Evolutionary conservation across 2,797 vertebrate genomes (phyloP), one percentile per base, ranked within the genome.

Genomic region (Varecia variegata): DNA sequence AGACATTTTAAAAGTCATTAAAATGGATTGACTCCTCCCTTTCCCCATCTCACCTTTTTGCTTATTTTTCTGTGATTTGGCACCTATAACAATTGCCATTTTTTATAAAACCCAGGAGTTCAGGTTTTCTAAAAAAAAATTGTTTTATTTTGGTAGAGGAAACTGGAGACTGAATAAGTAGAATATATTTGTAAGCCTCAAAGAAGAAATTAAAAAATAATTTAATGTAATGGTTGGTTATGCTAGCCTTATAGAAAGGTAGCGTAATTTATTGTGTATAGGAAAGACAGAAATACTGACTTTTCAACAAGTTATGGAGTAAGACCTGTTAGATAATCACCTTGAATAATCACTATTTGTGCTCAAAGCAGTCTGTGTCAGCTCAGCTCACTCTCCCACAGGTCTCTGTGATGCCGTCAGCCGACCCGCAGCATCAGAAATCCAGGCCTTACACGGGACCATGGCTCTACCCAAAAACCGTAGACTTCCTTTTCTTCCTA

Each of bases 361-460:
- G 12, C 5, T 88, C 58, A 20, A 12, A 38, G 2, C 3, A 30
- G 67, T 77, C 60, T 32, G 20, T 17, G 18, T 21, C n/a, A 25
- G 23, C 30, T 40, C 54, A 13, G 0, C 8, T 32, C 25, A 27
- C 10, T 15, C 3, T 7, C 25, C 11, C 15, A 1, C 5, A 2
- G 2, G 20, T 40, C 82, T 77, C 14, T 13, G 1, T 1, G 38
- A n/a, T 0, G 1, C 14, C 23, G 6, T 23, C 40, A 2, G 40
- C 43, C 10, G 45, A 40, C 50, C 30, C 13, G 73, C 21, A 35
- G 23, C 13, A 0, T 12, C 13, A 12, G 35, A 27, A 50, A 20
- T 7, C 7, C 13, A 43, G 35, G 38, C 1, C 30, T 52, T 7
- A 7, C 0, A 0, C 1, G 13, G 32, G 4, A 2, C 1, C 10